phyloP scores from a whole-genome alignment of 2,113 vertebrate species.

The Varanus salvator region DNA sequence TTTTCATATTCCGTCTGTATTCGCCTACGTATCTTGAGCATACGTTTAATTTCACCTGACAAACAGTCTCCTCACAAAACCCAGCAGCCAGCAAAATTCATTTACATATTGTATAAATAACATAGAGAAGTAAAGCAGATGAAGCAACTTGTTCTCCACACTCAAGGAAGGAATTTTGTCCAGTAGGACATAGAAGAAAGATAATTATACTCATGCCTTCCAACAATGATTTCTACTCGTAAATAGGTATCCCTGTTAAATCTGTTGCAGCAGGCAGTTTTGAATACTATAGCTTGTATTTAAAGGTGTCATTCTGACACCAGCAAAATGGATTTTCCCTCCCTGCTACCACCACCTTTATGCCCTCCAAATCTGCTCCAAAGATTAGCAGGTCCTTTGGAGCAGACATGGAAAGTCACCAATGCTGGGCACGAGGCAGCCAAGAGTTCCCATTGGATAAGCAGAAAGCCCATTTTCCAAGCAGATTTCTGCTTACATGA shows the following conservation, averaged over 20 bases:
- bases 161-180: background rate
- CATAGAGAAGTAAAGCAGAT: background rate
- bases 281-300: no score
- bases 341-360: no score
- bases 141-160: background rate
- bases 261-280: background rate
- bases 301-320: no score
- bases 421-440: no score
- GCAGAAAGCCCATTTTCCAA: no score
- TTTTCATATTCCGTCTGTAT: background rate
- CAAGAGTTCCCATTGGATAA: no score
- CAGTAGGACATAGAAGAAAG: background rate
- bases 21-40: conserved; percentile 29
- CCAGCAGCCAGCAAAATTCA: background rate
- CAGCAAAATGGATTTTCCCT: no score
- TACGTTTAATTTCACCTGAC: conserved; percentile 1
- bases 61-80: background rate
- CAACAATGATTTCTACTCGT: background rate
- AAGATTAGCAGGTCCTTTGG: no score
- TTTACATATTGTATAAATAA: background rate
- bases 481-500: no score
- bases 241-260: background rate
- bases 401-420: no score
- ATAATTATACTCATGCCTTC: background rate
- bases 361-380: no score